A percentile compares a stretch with the other conserved stretches of the same genome.
Evolutionary conservation across 23 tunicate genomes (phyloP).

Genomic region (Styela clava): DNA sequence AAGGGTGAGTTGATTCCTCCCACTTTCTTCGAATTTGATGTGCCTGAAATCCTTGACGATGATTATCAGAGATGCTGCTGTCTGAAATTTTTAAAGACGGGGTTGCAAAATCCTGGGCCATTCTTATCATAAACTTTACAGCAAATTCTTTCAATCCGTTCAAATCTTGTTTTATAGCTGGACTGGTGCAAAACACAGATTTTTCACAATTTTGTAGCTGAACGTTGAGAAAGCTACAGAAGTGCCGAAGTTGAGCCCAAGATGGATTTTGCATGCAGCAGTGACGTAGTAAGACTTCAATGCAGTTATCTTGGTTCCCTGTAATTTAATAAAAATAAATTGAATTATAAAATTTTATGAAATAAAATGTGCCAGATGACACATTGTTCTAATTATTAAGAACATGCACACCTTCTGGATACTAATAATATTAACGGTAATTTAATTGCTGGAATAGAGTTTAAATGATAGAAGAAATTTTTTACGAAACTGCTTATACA

Average conservation of each 20-base stretch:
- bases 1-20: slow-evolving; percentile 59
- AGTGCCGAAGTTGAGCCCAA: slow-evolving; percentile 68
- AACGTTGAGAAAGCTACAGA: slow-evolving; percentile 47
- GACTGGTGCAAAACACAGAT: slow-evolving; percentile 31
- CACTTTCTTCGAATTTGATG: slow-evolving; percentile 63
- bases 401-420: too few relatives aligned
- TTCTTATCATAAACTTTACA: slow-evolving; percentile 61
- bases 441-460: too few relatives aligned
- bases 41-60: slow-evolving; percentile 13
- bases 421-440: too few relatives aligned
- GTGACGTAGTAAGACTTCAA: slow-evolving; percentile 34
- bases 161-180: neutral
- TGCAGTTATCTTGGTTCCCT: slow-evolving; percentile 31
- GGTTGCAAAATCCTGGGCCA: slow-evolving; percentile 81
- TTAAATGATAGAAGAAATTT: too few relatives aligned
- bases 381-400: too few relatives aligned
- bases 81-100: slow-evolving; percentile 46
- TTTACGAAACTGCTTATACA: too few relatives aligned
- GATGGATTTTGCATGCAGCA: slow-evolving; percentile 62
- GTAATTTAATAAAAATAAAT: too few relatives aligned
- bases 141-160: slow-evolving; percentile 48
- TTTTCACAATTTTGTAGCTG: slow-evolving; percentile 67
- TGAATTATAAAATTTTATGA: too few relatives aligned
- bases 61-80: neutral
- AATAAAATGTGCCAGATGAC: too few relatives aligned